These are phyloP conservation scores for Corythornis vintsioides DNA, from an alignment of 2,113 vertebrate species.

Conservation along the genomic window DNA sequence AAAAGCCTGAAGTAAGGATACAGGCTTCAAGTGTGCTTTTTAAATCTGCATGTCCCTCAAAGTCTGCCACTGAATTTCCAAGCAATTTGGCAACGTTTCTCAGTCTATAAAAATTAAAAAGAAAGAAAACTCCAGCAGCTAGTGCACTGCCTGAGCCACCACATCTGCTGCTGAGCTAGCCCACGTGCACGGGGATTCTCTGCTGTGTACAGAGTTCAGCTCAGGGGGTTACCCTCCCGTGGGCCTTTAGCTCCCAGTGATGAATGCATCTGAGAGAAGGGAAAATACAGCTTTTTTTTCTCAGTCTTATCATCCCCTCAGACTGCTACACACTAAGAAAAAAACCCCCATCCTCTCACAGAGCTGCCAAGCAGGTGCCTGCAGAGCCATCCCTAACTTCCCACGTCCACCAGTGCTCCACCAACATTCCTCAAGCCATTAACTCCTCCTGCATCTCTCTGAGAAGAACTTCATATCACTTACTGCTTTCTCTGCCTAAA, in stretches of 20 bases:
- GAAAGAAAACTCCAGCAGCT: no score
- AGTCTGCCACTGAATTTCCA: neutral
- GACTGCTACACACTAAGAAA: neutral
- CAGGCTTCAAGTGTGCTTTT: neutral
- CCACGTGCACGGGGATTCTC: neutral
- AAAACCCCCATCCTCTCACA: neutral
- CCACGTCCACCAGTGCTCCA: neutral
- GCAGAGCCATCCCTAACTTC: neutral
- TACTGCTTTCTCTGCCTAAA: neutral
- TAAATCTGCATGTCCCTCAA: neutral
- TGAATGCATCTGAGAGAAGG: neutral
- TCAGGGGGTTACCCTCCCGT: neutral
- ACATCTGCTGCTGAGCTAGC: no score
- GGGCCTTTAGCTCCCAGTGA: neutral
- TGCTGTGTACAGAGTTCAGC: neutral
- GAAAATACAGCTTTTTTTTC: neutral
- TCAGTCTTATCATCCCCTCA: neutral
- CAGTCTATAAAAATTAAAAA: neutral
- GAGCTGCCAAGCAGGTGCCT: neutral
- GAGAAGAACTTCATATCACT: neutral
- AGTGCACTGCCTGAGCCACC: no score
- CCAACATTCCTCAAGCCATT: conserved; percentile 9
- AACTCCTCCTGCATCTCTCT: neutral
- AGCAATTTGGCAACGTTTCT: neutral
- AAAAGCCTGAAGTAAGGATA: neutral